phyloP scores from a whole-genome alignment of 92 coral and sea anemone species.

The Epizoanthus stellaris region DNA sequence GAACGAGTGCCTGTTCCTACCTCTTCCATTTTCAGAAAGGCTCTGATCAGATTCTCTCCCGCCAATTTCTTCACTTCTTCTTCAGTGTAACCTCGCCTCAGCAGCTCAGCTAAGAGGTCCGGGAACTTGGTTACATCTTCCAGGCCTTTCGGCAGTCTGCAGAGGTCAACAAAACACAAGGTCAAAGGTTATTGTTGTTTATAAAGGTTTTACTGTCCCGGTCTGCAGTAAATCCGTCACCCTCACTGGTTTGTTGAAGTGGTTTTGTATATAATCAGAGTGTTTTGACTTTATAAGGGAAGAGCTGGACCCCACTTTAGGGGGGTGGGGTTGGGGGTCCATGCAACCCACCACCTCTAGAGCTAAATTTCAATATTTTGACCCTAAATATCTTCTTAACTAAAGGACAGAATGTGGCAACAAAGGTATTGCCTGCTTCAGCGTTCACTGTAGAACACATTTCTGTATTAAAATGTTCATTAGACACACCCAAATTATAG shows the following conservation, averaged over 20 bases:
- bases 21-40: constrained; percentile 74
- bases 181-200: not conserved
- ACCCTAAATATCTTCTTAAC: too few relatives aligned
- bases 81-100: constrained; percentile 69
- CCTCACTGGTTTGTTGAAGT: too few relatives aligned
- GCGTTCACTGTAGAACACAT: too few relatives aligned
- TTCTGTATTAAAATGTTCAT: too few relatives aligned
- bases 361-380: too few relatives aligned
- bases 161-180: not conserved
- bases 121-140: constrained; percentile 79
- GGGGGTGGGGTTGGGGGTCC: too few relatives aligned
- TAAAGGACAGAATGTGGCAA: too few relatives aligned
- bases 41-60: constrained; percentile 79
- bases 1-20: constrained; percentile 13
- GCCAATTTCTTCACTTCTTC: constrained; percentile 70
- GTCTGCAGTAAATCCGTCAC: too few relatives aligned
- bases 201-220: too few relatives aligned
- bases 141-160: constrained; percentile 67
- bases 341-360: too few relatives aligned
- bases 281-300: not conserved
- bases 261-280: not conserved
- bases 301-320: not conserved
- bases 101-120: constrained; percentile 72
- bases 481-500: too few relatives aligned
- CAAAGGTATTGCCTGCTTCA: too few relatives aligned